Evolutionary conservation across 1,140 invertebrate genomes (phyloP).

Genomic region (Araneus ventricosus): DNA sequence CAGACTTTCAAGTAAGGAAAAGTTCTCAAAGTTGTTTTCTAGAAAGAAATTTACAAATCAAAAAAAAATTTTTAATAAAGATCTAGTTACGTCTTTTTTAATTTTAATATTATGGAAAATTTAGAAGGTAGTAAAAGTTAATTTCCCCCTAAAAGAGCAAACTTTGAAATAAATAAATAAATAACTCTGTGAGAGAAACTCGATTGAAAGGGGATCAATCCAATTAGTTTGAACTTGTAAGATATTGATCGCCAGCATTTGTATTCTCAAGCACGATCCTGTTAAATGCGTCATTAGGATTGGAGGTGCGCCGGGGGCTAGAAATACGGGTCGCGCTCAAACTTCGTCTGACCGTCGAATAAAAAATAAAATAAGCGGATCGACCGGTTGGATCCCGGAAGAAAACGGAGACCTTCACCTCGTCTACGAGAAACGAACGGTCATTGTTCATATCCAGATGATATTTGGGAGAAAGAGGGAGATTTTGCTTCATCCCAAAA

Average conservation of each 20-base stretch:
- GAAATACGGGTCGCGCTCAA: constrained; percentile 23
- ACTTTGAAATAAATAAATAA: background rate
- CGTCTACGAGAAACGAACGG: constrained; percentile 30
- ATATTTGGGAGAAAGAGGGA: too few species aligned
- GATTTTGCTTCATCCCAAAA: too few species aligned
- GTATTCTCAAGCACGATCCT: background rate
- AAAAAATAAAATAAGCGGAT: background rate
- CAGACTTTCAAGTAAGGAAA: too few species aligned
- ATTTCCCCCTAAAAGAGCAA: background rate
- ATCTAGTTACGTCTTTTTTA: too few species aligned
- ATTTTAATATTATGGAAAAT: background rate
- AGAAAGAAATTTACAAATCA: too few species aligned
- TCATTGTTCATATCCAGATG: background rate
- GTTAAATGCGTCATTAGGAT: constrained; percentile 43
- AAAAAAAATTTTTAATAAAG: too few species aligned
- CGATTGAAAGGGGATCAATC: background rate
- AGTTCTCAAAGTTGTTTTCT: too few species aligned
- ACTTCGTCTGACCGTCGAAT: constrained; percentile 41
- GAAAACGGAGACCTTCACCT: constrained; percentile 37
- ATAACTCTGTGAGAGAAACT: background rate
- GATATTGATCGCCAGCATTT: background rate
- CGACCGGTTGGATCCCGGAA: constrained; percentile 52
- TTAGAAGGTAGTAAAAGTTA: background rate
- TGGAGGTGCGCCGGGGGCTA: background rate
- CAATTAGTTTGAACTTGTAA: too few species aligned